Evolutionary conservation across 1,140 invertebrate genomes (phyloP).

Genomic region (Mycetomoellerius zeteki): DNA sequence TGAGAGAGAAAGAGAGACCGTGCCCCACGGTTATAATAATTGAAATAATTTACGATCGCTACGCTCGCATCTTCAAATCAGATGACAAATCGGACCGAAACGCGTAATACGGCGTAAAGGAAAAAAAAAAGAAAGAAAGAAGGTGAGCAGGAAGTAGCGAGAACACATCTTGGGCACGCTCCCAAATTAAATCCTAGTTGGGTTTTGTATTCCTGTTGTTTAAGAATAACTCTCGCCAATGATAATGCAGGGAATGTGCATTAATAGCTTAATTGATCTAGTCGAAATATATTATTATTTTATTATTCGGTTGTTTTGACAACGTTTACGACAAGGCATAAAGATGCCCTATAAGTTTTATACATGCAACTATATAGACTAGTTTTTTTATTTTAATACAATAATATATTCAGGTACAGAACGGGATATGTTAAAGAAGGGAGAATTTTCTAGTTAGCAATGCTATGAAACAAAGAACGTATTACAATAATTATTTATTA

Average conservation of each 20-base stretch:
- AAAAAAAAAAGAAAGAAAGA: background rate
- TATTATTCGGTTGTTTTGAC: slow-evolving; percentile 27
- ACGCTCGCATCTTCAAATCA: slow-evolving; percentile 43
- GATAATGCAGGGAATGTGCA: slow-evolving; percentile 51
- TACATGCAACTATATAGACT: background rate
- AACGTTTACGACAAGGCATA: background rate
- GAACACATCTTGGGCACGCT: background rate
- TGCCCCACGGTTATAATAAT: slow-evolving; percentile 33
- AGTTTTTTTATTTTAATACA: slow-evolving; percentile 28
- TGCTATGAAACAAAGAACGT: slow-evolving; percentile 30
- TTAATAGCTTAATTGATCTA: slow-evolving; percentile 56
- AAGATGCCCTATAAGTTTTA: background rate
- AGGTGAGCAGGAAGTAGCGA: background rate
- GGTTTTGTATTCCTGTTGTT: slow-evolving; percentile 9
- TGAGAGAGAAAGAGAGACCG: slow-evolving; percentile 29
- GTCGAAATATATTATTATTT: slow-evolving; percentile 10
- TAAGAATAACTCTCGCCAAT: slow-evolving; percentile 22
- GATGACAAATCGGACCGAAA: slow-evolving; percentile 24
- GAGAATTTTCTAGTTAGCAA: slow-evolving; percentile 13
- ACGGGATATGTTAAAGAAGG: background rate
- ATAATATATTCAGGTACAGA: background rate
- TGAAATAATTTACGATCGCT: slow-evolving; percentile 28
- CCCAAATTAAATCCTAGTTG: slow-evolving; percentile 16
- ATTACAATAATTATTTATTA: slow-evolving; percentile 79
- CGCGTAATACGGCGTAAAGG: background rate